phyloP scores from a whole-genome alignment of 2,113 vertebrate genomes.

The Paramormyrops kingsleyae region DNA sequence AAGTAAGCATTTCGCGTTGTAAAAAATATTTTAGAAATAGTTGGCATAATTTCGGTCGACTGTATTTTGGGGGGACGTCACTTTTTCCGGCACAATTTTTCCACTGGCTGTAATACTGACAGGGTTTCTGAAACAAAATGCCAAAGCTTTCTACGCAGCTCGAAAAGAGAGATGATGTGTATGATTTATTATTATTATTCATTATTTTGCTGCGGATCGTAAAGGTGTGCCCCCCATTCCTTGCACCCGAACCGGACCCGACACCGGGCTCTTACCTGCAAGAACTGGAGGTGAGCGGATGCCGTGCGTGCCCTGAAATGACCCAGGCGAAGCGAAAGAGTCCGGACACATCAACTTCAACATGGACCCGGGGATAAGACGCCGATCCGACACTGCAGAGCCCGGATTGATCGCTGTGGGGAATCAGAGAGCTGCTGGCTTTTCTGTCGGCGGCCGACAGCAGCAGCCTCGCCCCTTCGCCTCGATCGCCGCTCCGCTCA shows the following conservation, averaged over 20 bases:
- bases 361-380: slow-evolving; percentile 36
- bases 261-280: slow-evolving; percentile 35
- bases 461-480: slow-evolving; percentile 11
- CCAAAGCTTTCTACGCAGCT: slow-evolving; percentile 45
- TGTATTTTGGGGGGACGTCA: slow-evolving; percentile 1
- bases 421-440: slow-evolving; percentile 49
- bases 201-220: not conserved
- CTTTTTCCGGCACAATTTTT: slow-evolving; percentile 9
- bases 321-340: slow-evolving; percentile 44
- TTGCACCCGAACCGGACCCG: slow-evolving; percentile 31
- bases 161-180: slow-evolving; percentile 21
- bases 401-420: slow-evolving; percentile 46
- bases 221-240: slow-evolving; percentile 35
- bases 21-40: not conserved
- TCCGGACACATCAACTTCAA: slow-evolving; percentile 39
- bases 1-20: not conserved
- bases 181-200: slow-evolving; percentile 20
- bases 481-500: not conserved
- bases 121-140: slow-evolving; percentile 32
- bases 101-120: slow-evolving; percentile 12
- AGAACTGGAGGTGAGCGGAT: slow-evolving; percentile 32
- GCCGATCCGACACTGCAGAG: slow-evolving; percentile 37
- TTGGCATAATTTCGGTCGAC: not conserved
- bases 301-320: slow-evolving; percentile 55
- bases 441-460: slow-evolving; percentile 28